A percentile compares a stretch with the other conserved stretches of the same genome.
phyloP scores from a whole-genome alignment of 2,113 vertebrate genomes.

The Mustelus asterias region DNA sequence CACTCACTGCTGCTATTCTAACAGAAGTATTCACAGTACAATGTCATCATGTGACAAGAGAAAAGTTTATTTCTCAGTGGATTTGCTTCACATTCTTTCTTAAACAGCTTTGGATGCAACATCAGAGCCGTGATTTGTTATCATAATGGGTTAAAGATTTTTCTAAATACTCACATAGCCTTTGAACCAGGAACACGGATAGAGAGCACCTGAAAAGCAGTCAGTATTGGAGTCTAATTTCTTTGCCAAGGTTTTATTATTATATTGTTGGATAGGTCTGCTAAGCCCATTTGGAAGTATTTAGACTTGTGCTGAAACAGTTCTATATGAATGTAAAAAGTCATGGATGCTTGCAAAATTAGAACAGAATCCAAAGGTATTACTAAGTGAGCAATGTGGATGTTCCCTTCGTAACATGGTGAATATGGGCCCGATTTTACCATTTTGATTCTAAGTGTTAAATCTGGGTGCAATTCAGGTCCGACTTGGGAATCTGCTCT shows the following conservation, averaged over 20 bases:
- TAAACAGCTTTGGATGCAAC: not conserved
- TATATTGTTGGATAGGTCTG: not conserved
- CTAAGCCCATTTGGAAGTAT: not conserved
- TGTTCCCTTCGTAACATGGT: not conserved
- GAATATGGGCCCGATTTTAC: not conserved
- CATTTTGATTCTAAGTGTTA: too few relatives aligned
- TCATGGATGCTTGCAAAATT: not conserved
- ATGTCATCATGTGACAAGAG: not conserved
- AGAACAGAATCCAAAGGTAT: not conserved
- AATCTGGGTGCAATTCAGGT: too few relatives aligned
- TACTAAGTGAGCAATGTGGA: not conserved
- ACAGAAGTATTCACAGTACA: not conserved
- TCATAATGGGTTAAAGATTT: not conserved
- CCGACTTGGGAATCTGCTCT: too few relatives aligned
- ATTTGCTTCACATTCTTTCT: not conserved
- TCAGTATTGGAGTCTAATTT: too few relatives aligned
- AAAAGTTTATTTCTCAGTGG: not conserved
- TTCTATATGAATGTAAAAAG: not conserved
- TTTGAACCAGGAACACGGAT: not conserved
- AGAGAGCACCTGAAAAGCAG: not conserved
- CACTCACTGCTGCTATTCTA: not conserved
- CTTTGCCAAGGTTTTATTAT: not conserved
- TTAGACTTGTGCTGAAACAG: not conserved
- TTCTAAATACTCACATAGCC: not conserved
- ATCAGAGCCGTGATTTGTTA: not conserved